Evolutionary conservation across 2,888 invertebrate genomes (phyloP).

Genomic region (Lasioglossum morio): DNA sequence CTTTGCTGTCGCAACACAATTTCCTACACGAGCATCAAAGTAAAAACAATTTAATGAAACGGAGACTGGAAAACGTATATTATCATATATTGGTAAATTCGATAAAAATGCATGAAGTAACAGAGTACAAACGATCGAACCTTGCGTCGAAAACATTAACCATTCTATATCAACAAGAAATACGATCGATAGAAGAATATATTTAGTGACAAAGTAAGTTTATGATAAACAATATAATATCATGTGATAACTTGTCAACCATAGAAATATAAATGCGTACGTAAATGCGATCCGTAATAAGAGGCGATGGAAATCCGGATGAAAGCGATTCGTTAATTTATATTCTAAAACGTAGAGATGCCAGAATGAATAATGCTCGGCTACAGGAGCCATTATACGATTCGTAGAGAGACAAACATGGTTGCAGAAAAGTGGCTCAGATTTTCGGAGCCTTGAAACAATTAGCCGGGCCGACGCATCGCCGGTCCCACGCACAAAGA

Average conservation of each 20-base stretch:
- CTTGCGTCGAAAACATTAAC: too few species aligned
- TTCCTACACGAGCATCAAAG: background rate
- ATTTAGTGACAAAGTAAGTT: too few species aligned
- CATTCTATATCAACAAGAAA: too few species aligned
- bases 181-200: too few species aligned
- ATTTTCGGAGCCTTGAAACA: slow-evolving; percentile 31
- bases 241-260: too few species aligned
- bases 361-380: background rate
- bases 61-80: too few species aligned
- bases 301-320: background rate
- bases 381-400: background rate
- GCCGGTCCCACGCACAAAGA: slow-evolving; percentile 28
- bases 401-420: background rate
- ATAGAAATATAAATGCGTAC: too few species aligned
- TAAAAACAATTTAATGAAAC: background rate
- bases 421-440: background rate
- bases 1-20: background rate
- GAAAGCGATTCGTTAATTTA: background rate
- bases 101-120: too few species aligned
- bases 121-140: too few species aligned
- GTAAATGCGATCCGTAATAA: background rate
- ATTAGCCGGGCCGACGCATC: slow-evolving; percentile 27
- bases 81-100: too few species aligned
- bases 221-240: too few species aligned
- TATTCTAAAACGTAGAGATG: background rate